These are phyloP conservation scores for Prionace glauca DNA, from an alignment of 2,797 vertebrate species.

Conservation along the genomic window DNA sequence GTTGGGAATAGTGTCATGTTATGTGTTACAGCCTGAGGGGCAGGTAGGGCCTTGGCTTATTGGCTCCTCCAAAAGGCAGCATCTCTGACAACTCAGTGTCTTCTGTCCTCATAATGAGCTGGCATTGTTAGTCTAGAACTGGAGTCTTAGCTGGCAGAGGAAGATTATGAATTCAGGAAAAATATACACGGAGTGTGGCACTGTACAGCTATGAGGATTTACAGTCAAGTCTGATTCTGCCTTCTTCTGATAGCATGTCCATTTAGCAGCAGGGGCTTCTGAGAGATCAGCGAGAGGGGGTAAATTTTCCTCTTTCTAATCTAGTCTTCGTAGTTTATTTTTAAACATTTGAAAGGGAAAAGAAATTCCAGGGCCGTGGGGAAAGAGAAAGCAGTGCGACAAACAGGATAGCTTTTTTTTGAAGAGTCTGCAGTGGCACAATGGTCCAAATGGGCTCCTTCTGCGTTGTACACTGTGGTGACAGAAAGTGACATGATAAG, in stretches of 20 bases:
- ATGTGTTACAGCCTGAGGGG: not conserved
- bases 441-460: not conserved
- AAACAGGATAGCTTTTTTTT: not conserved
- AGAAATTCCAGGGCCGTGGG: no score
- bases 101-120: not conserved
- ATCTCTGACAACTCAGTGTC: not conserved
- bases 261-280: no score
- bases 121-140: not conserved
- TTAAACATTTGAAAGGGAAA: no score
- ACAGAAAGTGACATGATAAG: not conserved
- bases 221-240: not conserved
- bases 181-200: not conserved
- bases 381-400: no score
- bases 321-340: no score
- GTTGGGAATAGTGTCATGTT: no score
- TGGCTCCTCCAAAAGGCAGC: not conserved
- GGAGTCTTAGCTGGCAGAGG: not conserved
- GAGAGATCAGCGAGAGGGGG: no score
- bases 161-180: not conserved
- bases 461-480: not conserved
- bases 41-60: not conserved
- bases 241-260: no score
- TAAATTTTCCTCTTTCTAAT: no score
- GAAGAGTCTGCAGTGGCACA: not conserved
- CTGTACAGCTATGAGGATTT: not conserved